These are phyloP conservation scores for Neolamprologus brichardi DNA, from an alignment of 2,113 vertebrate genomes.

Conservation along the genomic window DNA sequence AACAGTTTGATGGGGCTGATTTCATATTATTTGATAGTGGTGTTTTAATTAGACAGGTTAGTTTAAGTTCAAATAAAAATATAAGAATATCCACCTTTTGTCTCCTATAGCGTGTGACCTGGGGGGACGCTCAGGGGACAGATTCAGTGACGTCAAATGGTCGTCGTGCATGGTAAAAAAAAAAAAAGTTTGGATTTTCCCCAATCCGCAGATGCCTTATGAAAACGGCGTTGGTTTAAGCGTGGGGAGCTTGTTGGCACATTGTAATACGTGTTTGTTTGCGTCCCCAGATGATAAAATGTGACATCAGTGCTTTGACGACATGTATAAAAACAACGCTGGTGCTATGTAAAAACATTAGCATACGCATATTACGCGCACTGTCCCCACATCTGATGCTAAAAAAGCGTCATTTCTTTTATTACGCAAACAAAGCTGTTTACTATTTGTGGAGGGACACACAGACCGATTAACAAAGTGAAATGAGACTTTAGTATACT, in stretches of 20 bases:
- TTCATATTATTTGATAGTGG: neutral
- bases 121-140: neutral
- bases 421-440: neutral
- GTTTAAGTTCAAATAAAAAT: neutral
- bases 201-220: slow-evolving; percentile 50
- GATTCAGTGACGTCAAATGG: slow-evolving; percentile 22
- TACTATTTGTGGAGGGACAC: neutral
- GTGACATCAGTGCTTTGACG: neutral
- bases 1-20: neutral
- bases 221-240: slow-evolving; percentile 58
- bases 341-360: neutral
- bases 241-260: slow-evolving; percentile 52
- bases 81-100: neutral
- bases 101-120: neutral
- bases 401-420: neutral
- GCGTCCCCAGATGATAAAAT: neutral
- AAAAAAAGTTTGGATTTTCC: neutral
- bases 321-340: neutral
- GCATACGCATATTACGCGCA: neutral
- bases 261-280: slow-evolving; percentile 22
- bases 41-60: neutral
- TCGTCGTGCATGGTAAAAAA: neutral
- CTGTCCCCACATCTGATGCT: neutral
- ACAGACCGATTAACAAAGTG: neutral
- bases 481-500: neutral